phyloP scores from a whole-genome alignment of 1,140 invertebrate species.

The Scaptomyza pallida region DNA sequence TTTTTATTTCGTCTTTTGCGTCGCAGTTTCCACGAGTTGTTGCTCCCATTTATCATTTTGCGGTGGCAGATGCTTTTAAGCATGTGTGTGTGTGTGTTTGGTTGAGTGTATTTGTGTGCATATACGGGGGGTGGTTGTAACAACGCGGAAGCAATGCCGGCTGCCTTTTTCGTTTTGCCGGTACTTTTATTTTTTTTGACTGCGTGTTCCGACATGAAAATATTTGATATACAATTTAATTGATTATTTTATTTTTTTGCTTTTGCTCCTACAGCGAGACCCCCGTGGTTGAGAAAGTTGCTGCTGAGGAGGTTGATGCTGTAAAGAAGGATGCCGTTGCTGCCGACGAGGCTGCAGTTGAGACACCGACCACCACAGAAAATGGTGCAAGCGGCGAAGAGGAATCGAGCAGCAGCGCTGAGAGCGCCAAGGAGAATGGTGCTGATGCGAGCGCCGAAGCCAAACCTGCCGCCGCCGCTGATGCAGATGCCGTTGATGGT shows the following conservation, averaged over 20 bases:
- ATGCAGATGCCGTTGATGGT: conserved; percentile 44
- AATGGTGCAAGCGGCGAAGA: conserved; percentile 70
- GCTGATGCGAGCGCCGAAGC: conserved; percentile 43
- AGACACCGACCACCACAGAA: conserved; percentile 68
- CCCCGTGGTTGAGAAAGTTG: conserved; percentile 82
- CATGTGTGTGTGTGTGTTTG: conserved; percentile 9
- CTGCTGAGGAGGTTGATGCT: conserved; percentile 77
- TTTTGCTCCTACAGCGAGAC: conserved; percentile 60
- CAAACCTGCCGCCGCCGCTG: conserved; percentile 36
- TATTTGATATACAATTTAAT: neutral
- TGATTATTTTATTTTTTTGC: neutral
- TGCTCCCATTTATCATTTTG: conserved; percentile 74
- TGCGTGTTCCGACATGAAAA: conserved; percentile 10
- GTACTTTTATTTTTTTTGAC: conserved; percentile 12
- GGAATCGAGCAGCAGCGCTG: conserved; percentile 57
- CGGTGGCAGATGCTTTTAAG: conserved; percentile 64
- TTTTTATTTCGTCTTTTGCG: conserved; percentile 65
- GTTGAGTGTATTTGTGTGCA: conserved; percentile 21
- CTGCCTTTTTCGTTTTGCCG: conserved; percentile 22
- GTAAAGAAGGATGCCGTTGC: conserved; percentile 72
- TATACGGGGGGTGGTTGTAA: conserved; percentile 42
- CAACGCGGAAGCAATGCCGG: conserved; percentile 38
- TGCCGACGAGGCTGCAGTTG: conserved; percentile 58
- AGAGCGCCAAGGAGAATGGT: conserved; percentile 49
- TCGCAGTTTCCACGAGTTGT: conserved; percentile 76